These are phyloP conservation scores for Crypturellus tataupa DNA, from an alignment of 2,797 vertebrate genomes.

Conservation along the genomic window DNA sequence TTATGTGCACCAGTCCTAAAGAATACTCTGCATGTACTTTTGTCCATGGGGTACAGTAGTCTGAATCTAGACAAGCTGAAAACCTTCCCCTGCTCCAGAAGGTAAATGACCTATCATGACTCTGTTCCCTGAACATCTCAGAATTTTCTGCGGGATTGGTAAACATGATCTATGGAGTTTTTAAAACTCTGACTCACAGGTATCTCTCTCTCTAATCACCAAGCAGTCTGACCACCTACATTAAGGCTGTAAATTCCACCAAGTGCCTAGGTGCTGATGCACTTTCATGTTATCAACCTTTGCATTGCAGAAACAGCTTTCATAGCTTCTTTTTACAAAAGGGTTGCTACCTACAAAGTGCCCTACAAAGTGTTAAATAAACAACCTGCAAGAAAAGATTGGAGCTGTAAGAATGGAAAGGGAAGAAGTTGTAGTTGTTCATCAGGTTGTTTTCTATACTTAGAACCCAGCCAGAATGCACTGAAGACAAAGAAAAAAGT, in stretches of 20 bases:
- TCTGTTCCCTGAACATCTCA: background rate
- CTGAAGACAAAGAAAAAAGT: background rate
- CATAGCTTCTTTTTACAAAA: background rate
- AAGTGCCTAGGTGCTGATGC: background rate
- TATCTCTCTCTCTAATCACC: accelerated
- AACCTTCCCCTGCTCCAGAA: background rate
- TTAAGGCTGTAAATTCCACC: background rate
- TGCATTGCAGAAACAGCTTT: background rate
- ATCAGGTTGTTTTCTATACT: background rate
- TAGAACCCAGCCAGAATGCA: background rate
- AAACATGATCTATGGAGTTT: background rate
- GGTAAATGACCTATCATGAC: background rate
- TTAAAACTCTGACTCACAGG: background rate
- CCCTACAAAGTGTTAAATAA: background rate
- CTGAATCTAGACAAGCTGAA: background rate
- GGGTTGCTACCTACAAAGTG: background rate
- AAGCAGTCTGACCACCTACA: background rate
- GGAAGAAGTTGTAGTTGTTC: background rate
- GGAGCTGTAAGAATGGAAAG: background rate
- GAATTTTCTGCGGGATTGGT: background rate
- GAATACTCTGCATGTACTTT: background rate
- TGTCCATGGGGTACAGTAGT: accelerated
- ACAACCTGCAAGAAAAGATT: background rate
- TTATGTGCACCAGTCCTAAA: background rate
- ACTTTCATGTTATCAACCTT: background rate